phyloP scores from a whole-genome alignment of 1,140 invertebrate species.

The Dolichoris vasculosae region DNA sequence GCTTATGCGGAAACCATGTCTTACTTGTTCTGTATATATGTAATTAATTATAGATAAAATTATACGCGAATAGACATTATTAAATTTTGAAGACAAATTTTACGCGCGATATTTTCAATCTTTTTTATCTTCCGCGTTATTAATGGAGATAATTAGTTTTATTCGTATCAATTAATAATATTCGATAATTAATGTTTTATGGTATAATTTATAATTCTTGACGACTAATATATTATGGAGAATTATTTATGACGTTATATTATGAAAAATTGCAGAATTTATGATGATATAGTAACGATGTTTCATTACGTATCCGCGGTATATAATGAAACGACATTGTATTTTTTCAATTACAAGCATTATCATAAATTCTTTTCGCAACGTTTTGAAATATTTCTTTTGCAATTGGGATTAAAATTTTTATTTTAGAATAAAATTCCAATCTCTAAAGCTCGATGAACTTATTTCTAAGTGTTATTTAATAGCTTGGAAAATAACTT shows the following conservation, averaged over 20 bases:
- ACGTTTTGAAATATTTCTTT: not conserved
- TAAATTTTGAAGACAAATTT: not conserved
- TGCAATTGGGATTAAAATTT: not conserved
- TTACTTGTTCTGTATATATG: too few species aligned
- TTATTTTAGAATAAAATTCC: too few species aligned
- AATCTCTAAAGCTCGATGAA: not conserved
- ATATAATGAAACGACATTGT: constrained; percentile 1
- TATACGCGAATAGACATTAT: not conserved
- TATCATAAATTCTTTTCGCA: not conserved
- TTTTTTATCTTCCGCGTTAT: too few species aligned
- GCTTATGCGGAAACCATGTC: too few species aligned
- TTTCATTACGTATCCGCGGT: not conserved
- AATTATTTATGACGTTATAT: not conserved
- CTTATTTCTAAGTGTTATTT: not conserved
- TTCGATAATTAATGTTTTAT: not conserved
- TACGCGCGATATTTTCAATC: not conserved
- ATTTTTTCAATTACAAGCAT: not conserved
- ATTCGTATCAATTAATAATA: not conserved
- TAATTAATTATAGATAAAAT: not conserved
- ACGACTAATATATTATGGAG: not conserved
- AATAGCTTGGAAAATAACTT: not conserved
- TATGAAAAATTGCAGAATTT: not conserved
- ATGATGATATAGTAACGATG: not conserved
- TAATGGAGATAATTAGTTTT: not conserved
- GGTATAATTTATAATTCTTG: not conserved